Conservation (phyloP, 1,140 invertebrate genomes). For the Drosophila prosaltans region DNA sequence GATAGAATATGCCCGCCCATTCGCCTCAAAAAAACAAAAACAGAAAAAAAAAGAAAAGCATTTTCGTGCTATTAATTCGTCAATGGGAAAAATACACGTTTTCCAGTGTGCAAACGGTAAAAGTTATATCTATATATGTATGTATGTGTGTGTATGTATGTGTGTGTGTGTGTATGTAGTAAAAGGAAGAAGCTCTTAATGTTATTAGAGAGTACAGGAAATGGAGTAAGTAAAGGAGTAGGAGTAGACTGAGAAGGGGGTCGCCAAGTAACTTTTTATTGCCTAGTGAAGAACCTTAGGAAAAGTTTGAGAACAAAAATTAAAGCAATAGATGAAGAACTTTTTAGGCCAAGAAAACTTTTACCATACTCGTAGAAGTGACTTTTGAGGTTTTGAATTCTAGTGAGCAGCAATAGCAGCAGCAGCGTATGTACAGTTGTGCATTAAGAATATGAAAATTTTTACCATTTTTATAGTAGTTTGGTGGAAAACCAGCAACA, state of each 20-base stretch:
- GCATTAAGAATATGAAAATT: no score
- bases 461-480: no score
- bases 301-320: conserved; percentile 12
- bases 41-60: conserved; percentile 13
- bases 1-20: conserved; percentile 24
- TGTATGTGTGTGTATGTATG: no score
- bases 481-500: not conserved
- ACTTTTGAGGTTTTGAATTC: conserved; percentile 3
- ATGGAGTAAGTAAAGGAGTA: not conserved
- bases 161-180: no score
- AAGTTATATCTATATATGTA: conserved; percentile 3
- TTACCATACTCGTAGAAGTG: not conserved
- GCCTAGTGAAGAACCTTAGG: conserved; percentile 5
- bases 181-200: conserved; percentile 2
- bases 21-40: not conserved
- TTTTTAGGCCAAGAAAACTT: conserved; percentile 13
- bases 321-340: conserved; percentile 3
- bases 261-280: conserved; percentile 8
- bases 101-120: conserved; percentile 13
- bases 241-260: not conserved
- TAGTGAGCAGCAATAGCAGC: not conserved
- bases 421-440: no score
- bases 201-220: conserved; percentile 5
- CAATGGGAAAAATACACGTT: conserved; percentile 41
- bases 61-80: conserved; percentile 57